These are phyloP conservation scores for Triops longicaudatus DNA, from an alignment of 1,140 invertebrate species.

Conservation along the genomic window DNA sequence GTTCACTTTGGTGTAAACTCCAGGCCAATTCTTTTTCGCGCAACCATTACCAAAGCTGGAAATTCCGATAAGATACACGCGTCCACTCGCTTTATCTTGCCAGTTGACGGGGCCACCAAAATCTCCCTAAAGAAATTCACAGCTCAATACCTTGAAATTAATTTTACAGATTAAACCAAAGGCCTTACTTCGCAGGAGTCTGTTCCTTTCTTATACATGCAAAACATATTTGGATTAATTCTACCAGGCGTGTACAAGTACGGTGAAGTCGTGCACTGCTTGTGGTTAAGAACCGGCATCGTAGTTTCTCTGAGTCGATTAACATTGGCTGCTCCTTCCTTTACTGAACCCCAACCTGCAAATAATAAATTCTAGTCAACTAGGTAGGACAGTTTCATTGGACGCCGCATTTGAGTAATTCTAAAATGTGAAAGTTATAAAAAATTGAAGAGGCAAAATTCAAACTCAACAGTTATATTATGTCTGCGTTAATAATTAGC, in stretches of 20 bases:
- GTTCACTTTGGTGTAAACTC: constrained; percentile 59
- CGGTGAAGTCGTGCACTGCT: background rate
- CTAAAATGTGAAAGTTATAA: background rate
- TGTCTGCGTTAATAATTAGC: background rate
- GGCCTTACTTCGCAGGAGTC: constrained; percentile 18
- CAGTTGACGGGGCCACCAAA: constrained; percentile 20
- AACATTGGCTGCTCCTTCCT: background rate
- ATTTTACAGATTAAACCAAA: constrained; percentile 23
- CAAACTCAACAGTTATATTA: too few species aligned
- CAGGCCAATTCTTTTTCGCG: constrained; percentile 52
- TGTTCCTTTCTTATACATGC: constrained; percentile 17
- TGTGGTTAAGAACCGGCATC: constrained; percentile 6
- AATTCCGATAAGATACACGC: constrained; percentile 16
- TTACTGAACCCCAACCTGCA: constrained; percentile 21
- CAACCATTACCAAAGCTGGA: too few species aligned
- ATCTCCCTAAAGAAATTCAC: constrained; percentile 26
- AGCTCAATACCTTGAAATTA: too few species aligned
- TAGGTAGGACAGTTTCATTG: background rate
- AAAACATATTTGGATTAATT: constrained; percentile 23
- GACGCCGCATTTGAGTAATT: background rate
- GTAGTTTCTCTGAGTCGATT: constrained; percentile 5
- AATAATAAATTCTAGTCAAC: background rate
- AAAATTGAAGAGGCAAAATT: background rate
- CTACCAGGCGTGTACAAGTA: background rate
- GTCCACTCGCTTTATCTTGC: background rate